Evolutionary conservation across 2,888 invertebrate species (phyloP).

Genomic region (Linyphia triangularis): DNA sequence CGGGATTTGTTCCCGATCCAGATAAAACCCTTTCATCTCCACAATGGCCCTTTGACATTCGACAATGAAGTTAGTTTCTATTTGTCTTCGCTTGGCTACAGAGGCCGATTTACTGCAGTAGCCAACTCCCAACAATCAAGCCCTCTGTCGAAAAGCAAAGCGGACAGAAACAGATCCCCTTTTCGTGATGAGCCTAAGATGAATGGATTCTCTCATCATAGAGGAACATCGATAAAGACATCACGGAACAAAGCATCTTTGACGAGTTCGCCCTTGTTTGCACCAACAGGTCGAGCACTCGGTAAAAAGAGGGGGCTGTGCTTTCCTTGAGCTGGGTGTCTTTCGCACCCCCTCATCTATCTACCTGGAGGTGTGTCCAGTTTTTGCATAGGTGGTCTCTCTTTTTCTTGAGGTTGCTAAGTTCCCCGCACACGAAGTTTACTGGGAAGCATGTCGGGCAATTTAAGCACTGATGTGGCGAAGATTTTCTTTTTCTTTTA

Average conservation of each 20-base stretch:
- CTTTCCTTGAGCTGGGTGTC: constrained; percentile 21
- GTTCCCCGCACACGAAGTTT: constrained; percentile 50
- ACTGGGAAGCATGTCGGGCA: background rate
- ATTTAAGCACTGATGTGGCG: background rate
- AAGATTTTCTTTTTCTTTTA: background rate
- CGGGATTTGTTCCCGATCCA: background rate
- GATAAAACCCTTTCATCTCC: background rate
- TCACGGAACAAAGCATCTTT: constrained; percentile 54
- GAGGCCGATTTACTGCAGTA: background rate
- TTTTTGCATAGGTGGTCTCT: constrained; percentile 44
- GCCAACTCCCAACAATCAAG: background rate
- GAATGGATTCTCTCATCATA: background rate
- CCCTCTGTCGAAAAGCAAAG: constrained; percentile 1
- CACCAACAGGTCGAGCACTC: constrained; percentile 28
- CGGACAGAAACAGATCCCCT: background rate
- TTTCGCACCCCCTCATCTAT: background rate
- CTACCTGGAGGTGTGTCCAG: background rate
- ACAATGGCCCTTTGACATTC: background rate
- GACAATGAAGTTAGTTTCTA: background rate
- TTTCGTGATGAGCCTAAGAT: background rate
- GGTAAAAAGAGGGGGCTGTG: background rate
- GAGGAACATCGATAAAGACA: constrained; percentile 38
- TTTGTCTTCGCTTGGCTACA: background rate
- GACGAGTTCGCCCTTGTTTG: constrained; percentile 24
- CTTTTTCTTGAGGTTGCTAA: constrained; percentile 4